phyloP scores from a whole-genome alignment of 2,888 invertebrate species.

The Clusia tigrina region DNA sequence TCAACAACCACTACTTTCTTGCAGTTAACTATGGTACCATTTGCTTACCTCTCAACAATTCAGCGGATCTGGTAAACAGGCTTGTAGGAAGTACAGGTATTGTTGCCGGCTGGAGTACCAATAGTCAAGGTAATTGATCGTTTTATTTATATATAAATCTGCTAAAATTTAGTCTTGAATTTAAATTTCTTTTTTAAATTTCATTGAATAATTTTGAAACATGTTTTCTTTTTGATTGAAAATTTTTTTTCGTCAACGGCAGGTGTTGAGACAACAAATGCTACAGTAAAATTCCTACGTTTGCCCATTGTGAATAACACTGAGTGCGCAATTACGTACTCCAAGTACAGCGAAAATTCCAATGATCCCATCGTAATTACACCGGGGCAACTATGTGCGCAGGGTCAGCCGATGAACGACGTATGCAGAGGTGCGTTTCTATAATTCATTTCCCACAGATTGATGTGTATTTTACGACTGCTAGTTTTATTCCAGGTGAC shows the following conservation, averaged over 20 bases:
- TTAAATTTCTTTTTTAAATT: constrained; percentile 4
- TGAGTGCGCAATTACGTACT: constrained; percentile 60
- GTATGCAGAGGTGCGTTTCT: constrained; percentile 58
- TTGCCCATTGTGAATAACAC: constrained; percentile 64
- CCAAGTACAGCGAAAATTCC: constrained; percentile 61
- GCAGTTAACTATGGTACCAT: constrained; percentile 63
- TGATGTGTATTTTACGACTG: background rate
- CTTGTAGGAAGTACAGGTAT: constrained; percentile 67
- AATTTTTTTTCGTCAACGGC: constrained; percentile 12
- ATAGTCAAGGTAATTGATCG: constrained; percentile 68
- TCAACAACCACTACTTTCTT: constrained; percentile 26
- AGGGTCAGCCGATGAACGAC: constrained; percentile 62
- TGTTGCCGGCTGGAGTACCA: constrained; percentile 81
- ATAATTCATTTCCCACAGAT: too few relatives aligned
- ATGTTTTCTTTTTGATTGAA: background rate
- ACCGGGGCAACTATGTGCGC: constrained; percentile 61
- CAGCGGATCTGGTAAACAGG: constrained; percentile 48
- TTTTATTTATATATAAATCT: constrained; percentile 2
- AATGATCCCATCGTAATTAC: constrained; percentile 63
- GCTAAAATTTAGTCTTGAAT: background rate
- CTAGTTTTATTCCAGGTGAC: constrained; percentile 47
- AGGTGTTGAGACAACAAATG: constrained; percentile 25
- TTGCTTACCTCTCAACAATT: constrained; percentile 65
- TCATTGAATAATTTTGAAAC: constrained; percentile 24
- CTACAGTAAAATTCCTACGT: constrained; percentile 63